Conservation (phyloP, 2,888 invertebrate genomes). For the Theretra japonica region DNA sequence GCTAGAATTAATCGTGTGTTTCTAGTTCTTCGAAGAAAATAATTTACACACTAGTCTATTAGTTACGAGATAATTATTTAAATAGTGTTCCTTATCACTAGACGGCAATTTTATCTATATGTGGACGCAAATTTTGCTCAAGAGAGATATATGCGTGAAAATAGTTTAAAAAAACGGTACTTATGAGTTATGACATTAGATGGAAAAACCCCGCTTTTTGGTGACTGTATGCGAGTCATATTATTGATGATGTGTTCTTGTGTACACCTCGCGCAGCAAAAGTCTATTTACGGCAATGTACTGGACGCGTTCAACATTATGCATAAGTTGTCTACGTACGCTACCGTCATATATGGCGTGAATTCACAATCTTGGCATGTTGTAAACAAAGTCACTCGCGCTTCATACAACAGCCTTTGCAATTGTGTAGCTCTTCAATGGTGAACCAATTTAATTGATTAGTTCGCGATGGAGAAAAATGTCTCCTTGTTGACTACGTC, state of each 20-base stretch:
- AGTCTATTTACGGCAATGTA: constrained; percentile 40
- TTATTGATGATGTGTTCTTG: constrained; percentile 40
- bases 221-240: constrained; percentile 6
- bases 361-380: constrained; percentile 33
- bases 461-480: not conserved
- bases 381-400: constrained; percentile 14
- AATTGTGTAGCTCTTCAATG: not conserved
- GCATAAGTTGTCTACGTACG: constrained; percentile 29
- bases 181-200: not conserved
- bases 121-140: too few species aligned
- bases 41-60: too few species aligned
- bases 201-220: constrained; percentile 12
- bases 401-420: constrained; percentile 3
- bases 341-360: constrained; percentile 16
- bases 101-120: too few species aligned
- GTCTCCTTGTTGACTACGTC: not conserved
- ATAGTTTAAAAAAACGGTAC: not conserved
- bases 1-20: too few species aligned
- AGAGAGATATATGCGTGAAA: too few species aligned
- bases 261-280: constrained; percentile 37
- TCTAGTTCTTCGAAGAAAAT: too few species aligned
- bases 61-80: too few species aligned
- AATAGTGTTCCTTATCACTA: too few species aligned
- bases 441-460: not conserved
- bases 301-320: constrained; percentile 37